A percentile compares a stretch with the other conserved stretches of the same genome.
Conservation (phyloP, 2,797 vertebrate genomes). For the Pterois miles region DNA sequence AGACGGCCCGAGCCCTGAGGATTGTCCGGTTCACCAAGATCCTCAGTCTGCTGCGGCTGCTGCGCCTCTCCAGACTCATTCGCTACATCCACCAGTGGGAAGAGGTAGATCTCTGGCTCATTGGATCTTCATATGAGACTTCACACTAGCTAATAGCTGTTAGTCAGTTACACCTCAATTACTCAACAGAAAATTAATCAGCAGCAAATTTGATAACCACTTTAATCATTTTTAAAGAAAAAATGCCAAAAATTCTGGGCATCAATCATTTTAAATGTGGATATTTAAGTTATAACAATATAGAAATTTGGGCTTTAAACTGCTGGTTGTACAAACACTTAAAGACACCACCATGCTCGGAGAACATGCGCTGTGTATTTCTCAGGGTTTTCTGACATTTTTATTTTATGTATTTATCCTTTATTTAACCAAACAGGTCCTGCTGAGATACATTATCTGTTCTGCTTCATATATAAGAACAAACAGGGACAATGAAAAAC, state of each 20-base stretch:
- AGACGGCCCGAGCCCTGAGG: conserved; percentile 95
- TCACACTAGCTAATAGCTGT: neutral
- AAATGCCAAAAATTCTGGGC: neutral
- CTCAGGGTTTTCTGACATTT: neutral
- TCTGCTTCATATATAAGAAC: too few relatives aligned
- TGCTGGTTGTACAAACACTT: neutral
- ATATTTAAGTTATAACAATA: neutral
- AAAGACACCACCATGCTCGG: neutral
- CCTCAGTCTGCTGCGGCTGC: conserved; percentile 94
- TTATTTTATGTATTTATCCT: too few relatives aligned
- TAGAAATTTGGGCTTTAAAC: neutral
- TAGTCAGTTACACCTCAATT: neutral
- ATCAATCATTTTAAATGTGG: neutral
- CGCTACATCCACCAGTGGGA: conserved; percentile 99
- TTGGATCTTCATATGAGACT: neutral
- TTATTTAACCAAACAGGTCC: too few relatives aligned
- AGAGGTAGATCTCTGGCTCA: conserved; percentile 83
- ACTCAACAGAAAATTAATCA: neutral
- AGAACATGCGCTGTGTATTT: neutral
- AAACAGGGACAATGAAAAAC: too few relatives aligned
- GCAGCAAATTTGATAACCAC: neutral
- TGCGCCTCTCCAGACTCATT: conserved; percentile 96
- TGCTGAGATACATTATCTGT: too few relatives aligned
- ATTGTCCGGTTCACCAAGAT: conserved; percentile 99
- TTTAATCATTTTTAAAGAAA: neutral